A percentile compares a stretch with the other conserved stretches of the same genome.
These are phyloP conservation scores for Phymorhynchus buccinoides DNA, from an alignment of 1,140 invertebrate species.

Conservation along the genomic window DNA sequence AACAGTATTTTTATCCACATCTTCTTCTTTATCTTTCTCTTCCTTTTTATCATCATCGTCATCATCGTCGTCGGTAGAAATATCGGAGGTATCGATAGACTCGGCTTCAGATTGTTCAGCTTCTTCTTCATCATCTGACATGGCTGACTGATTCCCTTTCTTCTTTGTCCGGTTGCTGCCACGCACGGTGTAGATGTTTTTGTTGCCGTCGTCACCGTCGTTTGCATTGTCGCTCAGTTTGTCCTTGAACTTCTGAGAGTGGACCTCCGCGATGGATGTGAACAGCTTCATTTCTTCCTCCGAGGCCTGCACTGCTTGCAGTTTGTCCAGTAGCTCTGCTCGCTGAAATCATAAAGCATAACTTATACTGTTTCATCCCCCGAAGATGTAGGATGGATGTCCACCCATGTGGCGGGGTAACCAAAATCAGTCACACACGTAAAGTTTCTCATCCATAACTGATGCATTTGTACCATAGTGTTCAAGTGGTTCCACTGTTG, in stretches of 20 bases:
- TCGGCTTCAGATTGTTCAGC: slow-evolving; percentile 52
- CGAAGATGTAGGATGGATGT: too few relatives aligned
- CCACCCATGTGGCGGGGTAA: too few relatives aligned
- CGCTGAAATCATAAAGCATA: slow-evolving; percentile 76
- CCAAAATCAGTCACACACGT: too few relatives aligned
- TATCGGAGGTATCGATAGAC: slow-evolving; percentile 65
- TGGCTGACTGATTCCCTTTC: slow-evolving; percentile 66
- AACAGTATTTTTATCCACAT: neutral
- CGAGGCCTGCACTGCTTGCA: slow-evolving; percentile 85
- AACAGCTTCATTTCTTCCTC: slow-evolving; percentile 83
- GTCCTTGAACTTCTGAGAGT: slow-evolving; percentile 88
- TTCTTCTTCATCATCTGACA: slow-evolving; percentile 52
- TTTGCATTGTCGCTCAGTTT: slow-evolving; percentile 29
- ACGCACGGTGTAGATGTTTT: slow-evolving; percentile 52
- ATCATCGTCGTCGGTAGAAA: slow-evolving; percentile 69
- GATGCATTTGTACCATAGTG: too few relatives aligned
- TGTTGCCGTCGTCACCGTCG: slow-evolving; percentile 18
- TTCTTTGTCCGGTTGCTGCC: slow-evolving; percentile 53
- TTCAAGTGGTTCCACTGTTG: too few relatives aligned
- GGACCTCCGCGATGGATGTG: slow-evolving; percentile 84
- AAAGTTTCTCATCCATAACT: too few relatives aligned
- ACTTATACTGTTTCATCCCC: too few relatives aligned
- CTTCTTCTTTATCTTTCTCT: slow-evolving; percentile 28
- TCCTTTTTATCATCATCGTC: slow-evolving; percentile 38
- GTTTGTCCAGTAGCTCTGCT: slow-evolving; percentile 82